phyloP scores from a whole-genome alignment of 1,140 invertebrate genomes.

The Micrasema longulum region DNA sequence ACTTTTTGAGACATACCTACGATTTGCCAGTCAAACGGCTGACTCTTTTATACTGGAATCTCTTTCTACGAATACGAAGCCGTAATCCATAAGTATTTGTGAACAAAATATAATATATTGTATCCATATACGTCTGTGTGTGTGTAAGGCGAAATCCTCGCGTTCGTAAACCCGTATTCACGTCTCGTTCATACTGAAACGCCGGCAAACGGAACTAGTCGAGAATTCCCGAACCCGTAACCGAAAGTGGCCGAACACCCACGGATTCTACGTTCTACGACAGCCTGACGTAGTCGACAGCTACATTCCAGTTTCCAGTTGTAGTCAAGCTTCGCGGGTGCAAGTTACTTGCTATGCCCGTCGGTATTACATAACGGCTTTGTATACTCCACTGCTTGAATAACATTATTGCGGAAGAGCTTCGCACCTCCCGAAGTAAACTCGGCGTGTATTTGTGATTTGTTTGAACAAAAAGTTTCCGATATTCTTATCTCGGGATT shows the following conservation, averaged over 20 bases:
- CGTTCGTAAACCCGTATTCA: slow-evolving; percentile 36
- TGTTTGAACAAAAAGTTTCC: slow-evolving; percentile 1
- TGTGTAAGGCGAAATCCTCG: slow-evolving; percentile 15
- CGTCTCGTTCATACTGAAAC: slow-evolving; percentile 19
- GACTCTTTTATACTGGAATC: slow-evolving; percentile 25
- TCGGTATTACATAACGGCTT: slow-evolving; percentile 48
- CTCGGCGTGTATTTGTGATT: not conserved
- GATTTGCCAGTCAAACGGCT: slow-evolving; percentile 31
- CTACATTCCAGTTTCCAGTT: slow-evolving; percentile 45
- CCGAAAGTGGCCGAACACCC: slow-evolving; percentile 24
- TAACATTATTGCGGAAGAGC: slow-evolving; percentile 11
- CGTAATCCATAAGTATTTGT: slow-evolving; percentile 38
- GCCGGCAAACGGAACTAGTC: slow-evolving; percentile 1
- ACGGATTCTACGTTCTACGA: slow-evolving; percentile 33
- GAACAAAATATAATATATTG: too few relatives aligned
- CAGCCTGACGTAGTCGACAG: slow-evolving; percentile 34
- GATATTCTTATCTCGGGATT: not conserved
- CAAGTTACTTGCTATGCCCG: slow-evolving; percentile 38
- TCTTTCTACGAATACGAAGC: slow-evolving; percentile 35
- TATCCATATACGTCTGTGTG: too few relatives aligned
- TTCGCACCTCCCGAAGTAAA: not conserved
- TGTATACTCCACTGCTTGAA: slow-evolving; percentile 33
- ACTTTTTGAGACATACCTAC: too few relatives aligned
- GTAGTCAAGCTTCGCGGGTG: slow-evolving; percentile 40
- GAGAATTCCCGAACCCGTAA: slow-evolving; percentile 26